phyloP scores from a whole-genome alignment of 2,113 vertebrate genomes.

The Steatornis caripensis region DNA sequence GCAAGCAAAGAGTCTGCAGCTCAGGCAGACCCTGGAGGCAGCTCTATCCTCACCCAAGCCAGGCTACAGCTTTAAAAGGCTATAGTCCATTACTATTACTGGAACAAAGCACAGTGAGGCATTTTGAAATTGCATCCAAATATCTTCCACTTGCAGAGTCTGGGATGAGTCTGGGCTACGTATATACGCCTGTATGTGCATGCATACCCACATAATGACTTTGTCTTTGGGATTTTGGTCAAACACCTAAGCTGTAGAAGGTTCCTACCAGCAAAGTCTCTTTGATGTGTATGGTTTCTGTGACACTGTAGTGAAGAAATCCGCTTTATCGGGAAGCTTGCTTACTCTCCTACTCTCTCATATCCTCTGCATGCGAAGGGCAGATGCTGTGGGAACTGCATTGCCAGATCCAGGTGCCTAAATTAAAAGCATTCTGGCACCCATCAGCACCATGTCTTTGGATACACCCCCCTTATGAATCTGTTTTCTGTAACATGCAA shows the following conservation, averaged over 20 bases:
- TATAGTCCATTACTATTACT: background rate
- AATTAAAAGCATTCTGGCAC: background rate
- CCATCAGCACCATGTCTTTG: background rate
- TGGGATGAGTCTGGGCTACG: background rate
- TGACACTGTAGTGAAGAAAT: background rate
- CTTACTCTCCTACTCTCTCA: background rate
- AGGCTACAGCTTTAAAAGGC: background rate
- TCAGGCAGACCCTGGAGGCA: background rate
- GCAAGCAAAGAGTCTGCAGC: background rate
- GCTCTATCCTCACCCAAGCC: background rate
- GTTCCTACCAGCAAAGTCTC: background rate
- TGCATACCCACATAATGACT: background rate
- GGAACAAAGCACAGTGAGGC: background rate
- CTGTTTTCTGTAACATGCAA: background rate
- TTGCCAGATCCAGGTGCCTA: background rate
- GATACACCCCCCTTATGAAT: background rate
- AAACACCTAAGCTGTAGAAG: background rate
- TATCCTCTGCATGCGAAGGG: background rate
- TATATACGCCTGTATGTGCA: background rate
- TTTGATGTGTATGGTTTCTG: fast-evolving
- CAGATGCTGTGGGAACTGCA: background rate
- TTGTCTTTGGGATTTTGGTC: background rate
- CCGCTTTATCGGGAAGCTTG: background rate
- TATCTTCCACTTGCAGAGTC: background rate
- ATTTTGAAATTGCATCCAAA: background rate